phyloP scores from a whole-genome alignment of 2,797 vertebrate species.

The Danionella dracula region DNA sequence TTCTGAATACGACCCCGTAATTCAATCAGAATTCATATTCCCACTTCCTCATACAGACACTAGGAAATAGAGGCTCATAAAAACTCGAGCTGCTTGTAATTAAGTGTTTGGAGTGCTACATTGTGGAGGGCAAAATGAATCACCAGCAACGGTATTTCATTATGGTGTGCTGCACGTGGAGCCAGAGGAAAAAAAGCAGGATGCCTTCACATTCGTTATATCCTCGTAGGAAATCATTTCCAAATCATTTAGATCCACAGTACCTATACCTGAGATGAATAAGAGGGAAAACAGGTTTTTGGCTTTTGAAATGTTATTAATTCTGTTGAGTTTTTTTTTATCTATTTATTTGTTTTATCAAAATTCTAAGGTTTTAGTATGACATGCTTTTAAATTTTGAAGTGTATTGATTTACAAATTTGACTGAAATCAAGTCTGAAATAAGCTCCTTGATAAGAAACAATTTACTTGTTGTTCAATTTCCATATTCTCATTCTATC shows the following conservation, averaged over 20 bases:
- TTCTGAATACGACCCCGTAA: constrained; percentile 18
- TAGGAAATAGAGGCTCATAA: constrained; percentile 64
- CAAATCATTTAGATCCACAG: not conserved
- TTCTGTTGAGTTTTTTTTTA: no score
- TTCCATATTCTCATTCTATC: no score
- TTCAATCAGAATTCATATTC: constrained; percentile 39
- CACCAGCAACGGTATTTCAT: constrained; percentile 50
- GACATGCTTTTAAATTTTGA: no score
- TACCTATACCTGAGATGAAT: no score
- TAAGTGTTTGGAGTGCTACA: constrained; percentile 58
- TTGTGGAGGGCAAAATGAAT: constrained; percentile 55
- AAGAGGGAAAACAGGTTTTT: no score
- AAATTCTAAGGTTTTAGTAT: no score
- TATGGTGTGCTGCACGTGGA: constrained; percentile 41
- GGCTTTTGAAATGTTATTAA: no score
- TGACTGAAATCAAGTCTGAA: no score
- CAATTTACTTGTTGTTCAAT: no score
- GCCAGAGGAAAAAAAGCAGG: constrained; percentile 3
- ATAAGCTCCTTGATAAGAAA: no score
- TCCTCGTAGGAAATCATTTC: constrained; percentile 54
- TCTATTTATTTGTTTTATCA: no score
- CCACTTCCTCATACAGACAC: constrained; percentile 43
- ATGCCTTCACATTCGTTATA: constrained; percentile 5
- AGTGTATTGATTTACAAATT: no score
- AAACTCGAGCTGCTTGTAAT: constrained; percentile 62